A percentile compares a stretch with the other conserved stretches of the same genome.
These are phyloP conservation scores for Hipposideros armiger DNA, from an alignment of 2,113 vertebrate genomes.

Conservation along the genomic window DNA sequence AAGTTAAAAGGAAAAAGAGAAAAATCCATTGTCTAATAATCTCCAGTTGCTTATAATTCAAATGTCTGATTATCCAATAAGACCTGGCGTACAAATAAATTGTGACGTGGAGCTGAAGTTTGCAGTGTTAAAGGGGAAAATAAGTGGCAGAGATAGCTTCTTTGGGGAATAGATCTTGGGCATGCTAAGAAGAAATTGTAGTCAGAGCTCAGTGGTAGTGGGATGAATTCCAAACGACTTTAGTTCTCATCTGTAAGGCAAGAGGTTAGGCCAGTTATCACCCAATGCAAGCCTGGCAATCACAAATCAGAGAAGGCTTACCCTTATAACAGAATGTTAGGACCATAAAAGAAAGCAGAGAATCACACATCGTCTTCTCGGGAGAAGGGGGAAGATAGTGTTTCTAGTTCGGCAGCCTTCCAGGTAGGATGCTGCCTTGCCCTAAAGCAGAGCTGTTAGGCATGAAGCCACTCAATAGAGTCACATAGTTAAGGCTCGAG, in stretches of 20 bases:
- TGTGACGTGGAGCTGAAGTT: slow-evolving; percentile 67
- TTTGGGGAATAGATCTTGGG: slow-evolving; percentile 76
- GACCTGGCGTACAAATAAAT: slow-evolving; percentile 77
- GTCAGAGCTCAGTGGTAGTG: slow-evolving; percentile 67
- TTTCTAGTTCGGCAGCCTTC: slow-evolving; percentile 50
- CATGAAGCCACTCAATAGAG: slow-evolving; percentile 62
- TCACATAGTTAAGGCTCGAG: not conserved
- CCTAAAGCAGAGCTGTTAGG: slow-evolving; percentile 52
- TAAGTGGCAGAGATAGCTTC: slow-evolving; percentile 76
- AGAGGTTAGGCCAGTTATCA: slow-evolving; percentile 55
- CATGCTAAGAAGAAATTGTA: slow-evolving; percentile 77
- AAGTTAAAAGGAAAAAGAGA: slow-evolving; percentile 58
- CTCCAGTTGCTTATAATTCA: slow-evolving; percentile 75
- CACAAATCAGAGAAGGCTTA: slow-evolving; percentile 52
- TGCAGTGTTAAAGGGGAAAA: slow-evolving; percentile 74
- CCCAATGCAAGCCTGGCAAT: slow-evolving; percentile 79
- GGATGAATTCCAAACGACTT: slow-evolving; percentile 79
- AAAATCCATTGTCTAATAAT: slow-evolving; percentile 54
- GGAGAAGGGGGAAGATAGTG: slow-evolving; percentile 49
- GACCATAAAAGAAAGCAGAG: slow-evolving; percentile 56
- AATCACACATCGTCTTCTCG: slow-evolving; percentile 43
- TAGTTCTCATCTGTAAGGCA: slow-evolving; percentile 75
- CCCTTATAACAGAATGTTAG: slow-evolving; percentile 43
- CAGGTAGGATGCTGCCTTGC: not conserved
- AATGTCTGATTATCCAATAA: slow-evolving; percentile 77